These are phyloP conservation scores for Ellobius talpinus DNA, from an alignment of 2,113 vertebrate species.

Conservation along the genomic window DNA sequence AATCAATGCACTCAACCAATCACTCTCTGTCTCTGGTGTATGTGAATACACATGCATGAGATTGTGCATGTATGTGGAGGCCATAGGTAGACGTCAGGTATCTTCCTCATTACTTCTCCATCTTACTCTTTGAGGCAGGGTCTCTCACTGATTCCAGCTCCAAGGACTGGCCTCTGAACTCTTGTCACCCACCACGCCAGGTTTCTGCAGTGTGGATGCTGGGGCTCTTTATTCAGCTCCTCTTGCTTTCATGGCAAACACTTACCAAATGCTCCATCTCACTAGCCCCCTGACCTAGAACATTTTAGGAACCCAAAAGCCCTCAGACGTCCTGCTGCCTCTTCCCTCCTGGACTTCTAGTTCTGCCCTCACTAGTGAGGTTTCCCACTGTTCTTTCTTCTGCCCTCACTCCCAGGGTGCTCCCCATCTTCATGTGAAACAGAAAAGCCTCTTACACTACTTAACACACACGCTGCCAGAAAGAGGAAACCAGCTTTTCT, in stretches of 20 bases:
- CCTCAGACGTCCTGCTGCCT: not conserved
- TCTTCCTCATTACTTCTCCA: not conserved
- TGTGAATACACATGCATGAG: not conserved
- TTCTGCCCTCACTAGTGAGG: not conserved
- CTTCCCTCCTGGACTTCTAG: not conserved
- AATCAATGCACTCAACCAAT: no score
- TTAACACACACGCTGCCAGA: not conserved
- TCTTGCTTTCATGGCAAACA: not conserved
- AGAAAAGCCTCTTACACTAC: not conserved
- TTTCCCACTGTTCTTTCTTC: not conserved
- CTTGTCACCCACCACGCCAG: not conserved
- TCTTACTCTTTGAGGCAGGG: not conserved
- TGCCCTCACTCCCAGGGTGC: not conserved
- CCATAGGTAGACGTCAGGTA: not conserved
- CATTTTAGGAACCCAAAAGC: not conserved
- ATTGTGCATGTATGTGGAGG: not conserved
- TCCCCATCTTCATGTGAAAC: not conserved
- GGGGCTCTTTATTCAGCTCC: not conserved
- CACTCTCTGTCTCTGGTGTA: not conserved
- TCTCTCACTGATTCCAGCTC: not conserved
- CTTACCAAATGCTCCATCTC: not conserved
- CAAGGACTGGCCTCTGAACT: not conserved
- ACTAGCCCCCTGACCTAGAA: not conserved
- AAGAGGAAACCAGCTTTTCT: not conserved
- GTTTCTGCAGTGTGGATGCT: not conserved